A percentile compares a stretch with the other conserved stretches of the same genome.
Evolutionary conservation across 2,113 vertebrate genomes (phyloP).

Genomic region (Pristiophorus japonicus): DNA sequence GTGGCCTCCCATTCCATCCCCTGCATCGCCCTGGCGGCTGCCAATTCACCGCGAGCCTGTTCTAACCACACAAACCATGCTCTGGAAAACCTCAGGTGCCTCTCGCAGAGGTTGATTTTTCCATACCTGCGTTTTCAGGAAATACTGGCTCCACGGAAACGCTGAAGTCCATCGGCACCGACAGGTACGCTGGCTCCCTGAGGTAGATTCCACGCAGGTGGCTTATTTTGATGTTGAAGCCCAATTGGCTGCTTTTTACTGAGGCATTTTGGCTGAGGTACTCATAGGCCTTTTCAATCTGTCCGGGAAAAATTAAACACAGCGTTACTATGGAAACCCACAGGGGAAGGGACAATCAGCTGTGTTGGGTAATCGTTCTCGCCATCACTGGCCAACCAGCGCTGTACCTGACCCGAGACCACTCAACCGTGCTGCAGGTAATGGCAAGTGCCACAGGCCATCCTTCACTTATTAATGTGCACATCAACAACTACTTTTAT

Average conservation of each 20-base stretch:
- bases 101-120: not conserved
- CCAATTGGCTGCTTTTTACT: constrained; percentile 69
- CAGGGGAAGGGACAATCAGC: not conserved
- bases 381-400: not conserved
- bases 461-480: not conserved
- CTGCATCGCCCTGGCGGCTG: not conserved
- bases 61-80: not conserved
- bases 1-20: not conserved
- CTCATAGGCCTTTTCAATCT: constrained; percentile 97
- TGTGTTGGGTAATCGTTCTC: not conserved
- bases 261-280: constrained; percentile 91
- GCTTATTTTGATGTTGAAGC: constrained; percentile 82
- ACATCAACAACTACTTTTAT: too few species aligned
- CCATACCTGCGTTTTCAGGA: constrained; percentile 83
- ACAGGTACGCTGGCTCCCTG: constrained; percentile 79
- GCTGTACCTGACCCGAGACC: not conserved
- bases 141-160: constrained; percentile 94
- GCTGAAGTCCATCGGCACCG: constrained; percentile 82
- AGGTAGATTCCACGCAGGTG: constrained; percentile 95
- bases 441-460: too few species aligned
- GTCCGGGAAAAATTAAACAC: constrained; percentile 38
- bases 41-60: not conserved
- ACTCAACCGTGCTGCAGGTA: too few species aligned
- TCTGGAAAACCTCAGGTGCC: not conserved
- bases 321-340: not conserved